These are phyloP conservation scores for Mallotus villosus DNA, from an alignment of 2,797 vertebrate species.

Conservation along the genomic window DNA sequence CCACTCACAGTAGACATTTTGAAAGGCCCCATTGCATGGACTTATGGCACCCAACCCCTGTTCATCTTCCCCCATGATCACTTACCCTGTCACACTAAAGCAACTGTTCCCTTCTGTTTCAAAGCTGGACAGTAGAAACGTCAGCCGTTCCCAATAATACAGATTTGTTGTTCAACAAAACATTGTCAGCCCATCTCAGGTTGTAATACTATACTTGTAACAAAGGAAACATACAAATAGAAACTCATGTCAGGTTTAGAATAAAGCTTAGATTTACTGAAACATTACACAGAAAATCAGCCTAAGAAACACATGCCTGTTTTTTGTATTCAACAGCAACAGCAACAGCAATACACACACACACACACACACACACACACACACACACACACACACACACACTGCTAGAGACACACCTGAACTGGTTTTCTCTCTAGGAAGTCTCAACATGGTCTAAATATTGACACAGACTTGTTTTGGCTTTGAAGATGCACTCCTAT, in stretches of 20 bases:
- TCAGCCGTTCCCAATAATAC: conserved; percentile 6
- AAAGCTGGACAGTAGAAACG: background rate
- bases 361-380: conserved; percentile 1
- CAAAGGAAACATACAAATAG: conserved; percentile 37
- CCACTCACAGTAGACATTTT: conserved; percentile 2
- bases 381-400: conserved; percentile 10
- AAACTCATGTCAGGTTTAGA: conserved; percentile 42
- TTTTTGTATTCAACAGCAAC: conserved; percentile 13
- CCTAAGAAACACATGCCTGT: background rate
- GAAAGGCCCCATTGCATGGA: background rate
- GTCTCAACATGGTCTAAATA: background rate
- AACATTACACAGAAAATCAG: conserved; percentile 44
- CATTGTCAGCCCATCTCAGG: conserved; percentile 15
- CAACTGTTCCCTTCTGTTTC: background rate
- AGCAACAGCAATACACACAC: conserved; percentile 11
- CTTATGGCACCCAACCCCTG: background rate
- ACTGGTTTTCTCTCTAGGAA: background rate
- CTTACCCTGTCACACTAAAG: background rate
- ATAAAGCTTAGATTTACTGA: conserved; percentile 56
- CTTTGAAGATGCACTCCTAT: background rate
- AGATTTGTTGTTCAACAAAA: conserved; percentile 28
- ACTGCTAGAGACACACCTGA: background rate
- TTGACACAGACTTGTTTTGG: background rate
- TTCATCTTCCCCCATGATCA: background rate
- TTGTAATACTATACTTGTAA: conserved; percentile 38